Conservation (phyloP, 2,113 vertebrate species). For the Mesembrinibis cayennensis region DNA sequence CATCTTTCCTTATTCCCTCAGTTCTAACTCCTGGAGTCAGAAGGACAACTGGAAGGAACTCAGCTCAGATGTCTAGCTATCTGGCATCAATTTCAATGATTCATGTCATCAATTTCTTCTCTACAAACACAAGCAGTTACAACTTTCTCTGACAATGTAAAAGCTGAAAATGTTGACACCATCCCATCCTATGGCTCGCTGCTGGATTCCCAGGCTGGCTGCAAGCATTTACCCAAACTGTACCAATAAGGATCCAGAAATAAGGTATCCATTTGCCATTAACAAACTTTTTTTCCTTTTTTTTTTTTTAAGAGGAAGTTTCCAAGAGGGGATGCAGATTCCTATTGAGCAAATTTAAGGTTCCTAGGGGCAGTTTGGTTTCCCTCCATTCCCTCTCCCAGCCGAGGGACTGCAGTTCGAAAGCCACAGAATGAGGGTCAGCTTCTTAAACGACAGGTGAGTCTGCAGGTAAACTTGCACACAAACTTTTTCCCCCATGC, state of each 20-base stretch:
- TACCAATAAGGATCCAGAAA: neutral
- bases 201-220: neutral
- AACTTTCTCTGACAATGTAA: neutral
- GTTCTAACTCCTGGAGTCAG: neutral
- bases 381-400: neutral
- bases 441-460: neutral
- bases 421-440: neutral
- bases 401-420: accelerated
- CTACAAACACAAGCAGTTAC: neutral
- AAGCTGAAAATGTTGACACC: neutral
- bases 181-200: neutral
- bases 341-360: neutral
- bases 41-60: neutral
- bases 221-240: neutral
- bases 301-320: neutral
- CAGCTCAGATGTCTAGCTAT: neutral
- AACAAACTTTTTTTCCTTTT: neutral
- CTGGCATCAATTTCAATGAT: neutral
- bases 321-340: neutral
- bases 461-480: neutral
- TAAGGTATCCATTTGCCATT: neutral
- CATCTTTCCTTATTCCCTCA: neutral
- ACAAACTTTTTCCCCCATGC: neutral
- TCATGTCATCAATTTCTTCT: neutral
- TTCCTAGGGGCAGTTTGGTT: neutral